Base-by-base conservation (phyloP, 1,140 invertebrate species). In the Trinorchestia longiramus region DNA sequence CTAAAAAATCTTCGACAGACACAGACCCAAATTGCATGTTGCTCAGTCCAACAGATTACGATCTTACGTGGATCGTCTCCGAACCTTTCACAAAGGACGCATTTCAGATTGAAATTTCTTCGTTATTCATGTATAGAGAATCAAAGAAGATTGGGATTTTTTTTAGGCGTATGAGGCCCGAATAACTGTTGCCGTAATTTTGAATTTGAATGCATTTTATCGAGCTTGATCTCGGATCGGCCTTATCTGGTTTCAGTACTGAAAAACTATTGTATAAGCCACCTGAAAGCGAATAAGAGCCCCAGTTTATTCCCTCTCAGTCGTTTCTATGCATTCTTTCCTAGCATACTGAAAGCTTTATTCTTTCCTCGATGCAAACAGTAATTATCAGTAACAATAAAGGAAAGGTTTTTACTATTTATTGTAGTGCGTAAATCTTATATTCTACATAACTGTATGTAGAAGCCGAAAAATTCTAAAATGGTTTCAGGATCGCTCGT, bases 181-280 rank as follows among this genome's bases (percentile, higher is more conserved):
- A 77, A 77, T 77, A 77, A 77, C 62, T 77, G 62, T 77, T 77
- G 62, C 36, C 62, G 62, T 77, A 77, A 77, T 77, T 77, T 77
- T 11, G 28, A 77, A 77, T 36, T 77, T 77, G 28, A 23, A 77
- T 36, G 62, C 11, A 77, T 28, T 77, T 77, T 77, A 77, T 77
- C 62, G 28, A 77, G 62, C 1, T 36, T 19, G 62, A 77, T 77
- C 62, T 77, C 3, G 62, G 8, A 77, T 53, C 11, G 62, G 36
- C 8, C 28, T 77, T 77, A 77, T 28, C 3, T 36, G 28, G 28
- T 77, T 77, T 36, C 28, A 77, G 8, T 77, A 23, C 28, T 77
- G 1, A 77, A 36, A 77, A 11, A 77, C 36, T 77, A 19, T n/a
- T n/a, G n/a, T n/a, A 53, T 3, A 77, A 77, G 62, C 36, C 28